Evolutionary conservation across 2,888 invertebrate genomes (phyloP).

Genomic region (Andricus quercusramuli): DNA sequence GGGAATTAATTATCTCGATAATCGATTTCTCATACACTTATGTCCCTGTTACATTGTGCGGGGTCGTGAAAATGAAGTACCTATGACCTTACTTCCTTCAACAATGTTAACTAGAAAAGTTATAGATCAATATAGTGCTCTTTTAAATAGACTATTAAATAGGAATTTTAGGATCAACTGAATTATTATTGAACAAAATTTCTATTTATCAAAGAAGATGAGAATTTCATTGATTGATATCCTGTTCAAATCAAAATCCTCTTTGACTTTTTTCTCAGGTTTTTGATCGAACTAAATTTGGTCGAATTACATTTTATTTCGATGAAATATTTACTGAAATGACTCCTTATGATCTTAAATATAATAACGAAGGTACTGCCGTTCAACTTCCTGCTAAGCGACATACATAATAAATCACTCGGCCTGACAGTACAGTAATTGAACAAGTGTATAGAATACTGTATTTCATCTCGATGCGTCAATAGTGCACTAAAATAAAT

Average conservation of each 20-base stretch:
- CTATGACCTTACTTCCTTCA: background rate
- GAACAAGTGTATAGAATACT: background rate
- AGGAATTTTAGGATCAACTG: background rate
- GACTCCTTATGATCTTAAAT: no score
- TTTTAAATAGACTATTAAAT: background rate
- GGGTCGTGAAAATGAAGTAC: conserved; percentile 2
- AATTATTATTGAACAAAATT: background rate
- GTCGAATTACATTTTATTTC: no score
- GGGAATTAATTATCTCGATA: conserved; percentile 22
- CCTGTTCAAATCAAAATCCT: no score
- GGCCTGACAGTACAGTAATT: background rate
- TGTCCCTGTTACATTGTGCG: background rate
- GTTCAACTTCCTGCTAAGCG: background rate
- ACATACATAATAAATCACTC: background rate
- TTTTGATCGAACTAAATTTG: no score
- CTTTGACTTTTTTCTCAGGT: no score
- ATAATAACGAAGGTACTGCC: no score
- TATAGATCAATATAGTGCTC: no score
- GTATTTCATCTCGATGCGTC: background rate
- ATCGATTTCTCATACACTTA: conserved; percentile 23
- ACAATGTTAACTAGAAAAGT: background rate
- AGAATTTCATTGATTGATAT: no score
- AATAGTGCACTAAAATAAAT: no score
- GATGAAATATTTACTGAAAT: no score
- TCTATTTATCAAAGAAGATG: no score